A percentile compares a stretch with the other conserved stretches of the same genome.
Conservation (phyloP, 92 coral and sea anemone genomes). For the Epizoanthus rinbou region DNA sequence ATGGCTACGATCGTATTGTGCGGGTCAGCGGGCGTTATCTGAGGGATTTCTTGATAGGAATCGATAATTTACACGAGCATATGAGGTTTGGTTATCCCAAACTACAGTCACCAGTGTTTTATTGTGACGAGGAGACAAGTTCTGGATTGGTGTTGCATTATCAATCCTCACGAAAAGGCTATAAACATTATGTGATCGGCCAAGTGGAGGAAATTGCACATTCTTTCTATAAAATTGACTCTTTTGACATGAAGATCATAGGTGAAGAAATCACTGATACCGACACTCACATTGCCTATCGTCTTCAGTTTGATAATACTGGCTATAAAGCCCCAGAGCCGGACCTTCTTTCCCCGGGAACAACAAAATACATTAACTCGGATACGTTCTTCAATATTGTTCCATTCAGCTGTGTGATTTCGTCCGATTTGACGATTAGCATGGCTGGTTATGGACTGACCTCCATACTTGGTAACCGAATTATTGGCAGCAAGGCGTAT, state of each 20-base stretch:
- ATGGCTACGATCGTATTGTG: conserved; percentile 75
- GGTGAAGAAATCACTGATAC: conserved; percentile 25
- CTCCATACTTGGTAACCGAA: conserved; percentile 70
- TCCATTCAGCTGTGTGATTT: conserved; percentile 77
- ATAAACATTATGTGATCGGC: conserved; percentile 73
- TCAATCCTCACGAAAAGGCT: conserved; percentile 66
- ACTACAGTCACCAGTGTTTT: conserved; percentile 73
- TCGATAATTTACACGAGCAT: conserved; percentile 81
- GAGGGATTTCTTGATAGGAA: conserved; percentile 69
- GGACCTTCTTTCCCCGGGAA: conserved; percentile 50
- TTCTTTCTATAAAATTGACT: conserved; percentile 59
- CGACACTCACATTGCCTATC: conserved; percentile 65
- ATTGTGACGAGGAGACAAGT: conserved; percentile 81
- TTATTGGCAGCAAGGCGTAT: conserved; percentile 65
- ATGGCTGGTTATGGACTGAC: conserved; percentile 76
- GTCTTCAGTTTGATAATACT: conserved; percentile 65
- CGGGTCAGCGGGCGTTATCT: conserved; percentile 70
- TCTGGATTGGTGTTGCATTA: conserved; percentile 72
- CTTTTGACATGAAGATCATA: conserved; percentile 56
- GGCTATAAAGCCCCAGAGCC: conserved; percentile 66
- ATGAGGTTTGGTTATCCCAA: conserved; percentile 87
- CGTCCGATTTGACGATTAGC: conserved; percentile 66
- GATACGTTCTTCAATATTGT: conserved; percentile 79
- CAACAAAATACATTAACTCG: conserved; percentile 44
- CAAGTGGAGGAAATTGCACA: conserved; percentile 73